Conservation (phyloP, 2,888 invertebrate genomes). For the Spisula subtruncata region DNA sequence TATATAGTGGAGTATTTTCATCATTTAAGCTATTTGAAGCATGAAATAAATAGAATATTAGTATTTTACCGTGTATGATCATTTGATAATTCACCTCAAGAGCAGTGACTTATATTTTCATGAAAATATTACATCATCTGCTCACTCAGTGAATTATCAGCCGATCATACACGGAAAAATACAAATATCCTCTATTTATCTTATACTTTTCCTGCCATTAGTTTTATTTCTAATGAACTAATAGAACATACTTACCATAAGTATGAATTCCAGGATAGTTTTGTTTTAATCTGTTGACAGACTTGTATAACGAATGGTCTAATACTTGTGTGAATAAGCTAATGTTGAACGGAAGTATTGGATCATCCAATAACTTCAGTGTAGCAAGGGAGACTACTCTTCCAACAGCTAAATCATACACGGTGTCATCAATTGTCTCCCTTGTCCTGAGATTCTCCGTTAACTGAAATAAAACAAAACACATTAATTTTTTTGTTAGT, state of each 20-base stretch:
- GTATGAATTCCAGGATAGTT: constrained; percentile 14
- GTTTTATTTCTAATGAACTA: not conserved
- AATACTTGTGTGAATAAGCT: constrained; percentile 32
- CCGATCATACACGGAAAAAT: too few species aligned
- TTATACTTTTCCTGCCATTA: too few species aligned
- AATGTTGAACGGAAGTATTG: constrained; percentile 41
- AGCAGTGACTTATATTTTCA: too few species aligned
- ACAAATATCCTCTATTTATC: too few species aligned
- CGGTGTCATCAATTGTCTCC: constrained; percentile 42
- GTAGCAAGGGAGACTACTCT: constrained; percentile 61
- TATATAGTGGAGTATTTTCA: too few species aligned
- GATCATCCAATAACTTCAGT: constrained; percentile 45
- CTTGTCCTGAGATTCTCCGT: constrained; percentile 24
- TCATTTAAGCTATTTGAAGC: too few species aligned
- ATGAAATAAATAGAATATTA: too few species aligned
- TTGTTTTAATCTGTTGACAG: constrained; percentile 30
- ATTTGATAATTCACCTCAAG: too few species aligned
- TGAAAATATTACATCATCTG: too few species aligned
- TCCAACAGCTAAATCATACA: constrained; percentile 49
- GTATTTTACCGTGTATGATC: too few species aligned
- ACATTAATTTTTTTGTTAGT: too few species aligned
- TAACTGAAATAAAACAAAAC: constrained; percentile 17
- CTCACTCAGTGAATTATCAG: too few species aligned
- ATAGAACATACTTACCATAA: not conserved
- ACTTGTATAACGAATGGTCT: constrained; percentile 2